Conservation (phyloP, 2,888 invertebrate genomes). For the Pocota personata region DNA sequence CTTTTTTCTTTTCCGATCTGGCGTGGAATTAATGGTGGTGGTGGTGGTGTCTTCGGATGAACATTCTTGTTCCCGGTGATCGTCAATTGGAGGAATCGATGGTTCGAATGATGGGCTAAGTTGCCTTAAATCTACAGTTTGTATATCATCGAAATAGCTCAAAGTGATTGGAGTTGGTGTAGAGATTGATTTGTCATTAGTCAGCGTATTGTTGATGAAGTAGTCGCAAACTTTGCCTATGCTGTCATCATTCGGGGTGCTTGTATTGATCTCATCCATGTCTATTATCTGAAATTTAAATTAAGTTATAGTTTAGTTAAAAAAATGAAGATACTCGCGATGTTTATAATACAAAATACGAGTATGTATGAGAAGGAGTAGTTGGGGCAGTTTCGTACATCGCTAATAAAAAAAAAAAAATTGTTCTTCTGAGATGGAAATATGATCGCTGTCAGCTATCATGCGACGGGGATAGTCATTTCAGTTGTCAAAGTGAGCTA, state of each 20-base stretch:
- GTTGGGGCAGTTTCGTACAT: too few relatives aligned
- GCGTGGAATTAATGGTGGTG: background rate
- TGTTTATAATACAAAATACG: background rate
- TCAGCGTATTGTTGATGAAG: background rate
- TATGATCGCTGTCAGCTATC: too few relatives aligned
- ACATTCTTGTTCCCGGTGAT: constrained; percentile 8
- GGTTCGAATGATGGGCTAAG: background rate
- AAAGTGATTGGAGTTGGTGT: background rate
- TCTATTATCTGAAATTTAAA: constrained; percentile 43
- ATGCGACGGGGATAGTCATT: too few relatives aligned
- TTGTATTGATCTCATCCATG: background rate
- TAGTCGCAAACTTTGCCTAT: constrained; percentile 14
- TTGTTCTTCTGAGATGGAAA: too few relatives aligned
- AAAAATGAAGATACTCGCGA: background rate
- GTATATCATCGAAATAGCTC: background rate
- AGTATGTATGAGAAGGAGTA: too few relatives aligned
- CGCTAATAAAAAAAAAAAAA: too few relatives aligned
- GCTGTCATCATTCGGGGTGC: background rate
- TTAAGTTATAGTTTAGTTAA: background rate
- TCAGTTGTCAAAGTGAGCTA: too few relatives aligned
- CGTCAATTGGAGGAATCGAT: background rate
- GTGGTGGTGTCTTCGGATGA: constrained; percentile 1
- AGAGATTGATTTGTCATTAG: background rate
- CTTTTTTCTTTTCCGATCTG: constrained; percentile 61
- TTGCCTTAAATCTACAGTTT: background rate